Evolutionary conservation across 2,888 invertebrate genomes (phyloP).

Genomic region (Carpatolechia fugitivella): DNA sequence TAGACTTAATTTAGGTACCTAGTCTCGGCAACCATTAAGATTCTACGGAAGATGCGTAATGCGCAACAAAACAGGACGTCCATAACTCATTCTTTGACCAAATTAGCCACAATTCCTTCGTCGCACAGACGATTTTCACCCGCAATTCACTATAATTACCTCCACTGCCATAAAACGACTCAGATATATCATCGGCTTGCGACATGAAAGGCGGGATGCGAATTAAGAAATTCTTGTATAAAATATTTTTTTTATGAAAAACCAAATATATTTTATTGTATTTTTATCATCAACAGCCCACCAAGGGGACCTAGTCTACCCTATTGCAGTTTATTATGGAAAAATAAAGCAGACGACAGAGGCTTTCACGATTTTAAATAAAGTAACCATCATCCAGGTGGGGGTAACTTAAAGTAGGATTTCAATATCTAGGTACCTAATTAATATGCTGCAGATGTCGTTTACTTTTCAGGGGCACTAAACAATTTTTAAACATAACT

Average conservation of each 20-base stretch:
- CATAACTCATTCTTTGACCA: constrained; percentile 2
- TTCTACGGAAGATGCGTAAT: background rate
- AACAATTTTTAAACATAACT: no score
- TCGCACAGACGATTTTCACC: constrained; percentile 8
- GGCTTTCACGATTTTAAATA: no score
- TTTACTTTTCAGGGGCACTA: no score
- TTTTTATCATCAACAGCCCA: no score
- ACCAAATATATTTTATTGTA: background rate
- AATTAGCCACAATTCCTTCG: constrained; percentile 3
- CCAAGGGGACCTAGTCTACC: no score
- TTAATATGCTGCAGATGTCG: no score
- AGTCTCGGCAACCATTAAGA: background rate
- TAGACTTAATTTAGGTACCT: background rate
- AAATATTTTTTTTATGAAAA: background rate
- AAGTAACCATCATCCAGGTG: no score
- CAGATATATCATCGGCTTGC: constrained; percentile 9
- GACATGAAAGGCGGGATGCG: constrained; percentile 8
- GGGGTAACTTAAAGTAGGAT: no score
- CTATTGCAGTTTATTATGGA: no score
- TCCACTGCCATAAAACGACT: background rate
- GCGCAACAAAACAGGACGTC: background rate
- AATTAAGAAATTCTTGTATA: background rate
- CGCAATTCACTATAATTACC: constrained; percentile 13
- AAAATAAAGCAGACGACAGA: no score
- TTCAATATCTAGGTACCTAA: no score